Evolutionary conservation across 2,113 vertebrate genomes (phyloP).

Genomic region (Hemichromis elongatus): DNA sequence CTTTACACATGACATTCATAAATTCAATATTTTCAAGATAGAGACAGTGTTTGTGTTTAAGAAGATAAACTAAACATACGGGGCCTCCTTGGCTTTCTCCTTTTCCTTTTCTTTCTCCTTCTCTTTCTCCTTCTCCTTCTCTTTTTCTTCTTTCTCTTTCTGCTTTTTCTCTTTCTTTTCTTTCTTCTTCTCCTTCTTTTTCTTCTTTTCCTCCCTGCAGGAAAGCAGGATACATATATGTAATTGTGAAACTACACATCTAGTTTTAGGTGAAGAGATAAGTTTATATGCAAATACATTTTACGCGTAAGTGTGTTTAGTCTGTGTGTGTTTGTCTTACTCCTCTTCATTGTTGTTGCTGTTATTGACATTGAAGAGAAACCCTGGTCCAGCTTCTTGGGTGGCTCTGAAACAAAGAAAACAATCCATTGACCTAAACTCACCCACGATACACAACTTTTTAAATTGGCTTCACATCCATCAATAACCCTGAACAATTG

Average conservation of each 20-base stretch:
- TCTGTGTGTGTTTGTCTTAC: conserved; percentile 42
- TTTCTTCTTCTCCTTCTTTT: conserved; percentile 57
- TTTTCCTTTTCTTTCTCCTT: conserved; percentile 63
- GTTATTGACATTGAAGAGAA: conserved; percentile 83
- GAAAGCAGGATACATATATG: neutral
- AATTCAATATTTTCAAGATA: fast-evolving
- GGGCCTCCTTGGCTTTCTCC: conserved; percentile 75
- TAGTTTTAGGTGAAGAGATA: neutral
- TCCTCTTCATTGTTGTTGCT: conserved; percentile 90
- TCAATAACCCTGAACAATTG: neutral
- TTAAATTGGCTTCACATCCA: neutral
- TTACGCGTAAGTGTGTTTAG: neutral
- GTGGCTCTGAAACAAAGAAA: neutral
- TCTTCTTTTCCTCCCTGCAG: conserved; percentile 63
- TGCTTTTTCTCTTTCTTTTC: conserved; percentile 79
- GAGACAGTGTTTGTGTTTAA: neutral
- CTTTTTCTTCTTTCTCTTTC: conserved; percentile 61
- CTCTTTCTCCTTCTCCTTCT: conserved; percentile 66
- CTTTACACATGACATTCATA: fast-evolving
- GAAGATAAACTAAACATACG: conserved; percentile 59
- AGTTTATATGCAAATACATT: neutral
- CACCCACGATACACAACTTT: neutral
- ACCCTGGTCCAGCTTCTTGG: conserved; percentile 46
- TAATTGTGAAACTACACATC: neutral
- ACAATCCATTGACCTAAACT: neutral